Evolutionary conservation across 2,113 vertebrate species (phyloP).

Genomic region (Galbula dea): DNA sequence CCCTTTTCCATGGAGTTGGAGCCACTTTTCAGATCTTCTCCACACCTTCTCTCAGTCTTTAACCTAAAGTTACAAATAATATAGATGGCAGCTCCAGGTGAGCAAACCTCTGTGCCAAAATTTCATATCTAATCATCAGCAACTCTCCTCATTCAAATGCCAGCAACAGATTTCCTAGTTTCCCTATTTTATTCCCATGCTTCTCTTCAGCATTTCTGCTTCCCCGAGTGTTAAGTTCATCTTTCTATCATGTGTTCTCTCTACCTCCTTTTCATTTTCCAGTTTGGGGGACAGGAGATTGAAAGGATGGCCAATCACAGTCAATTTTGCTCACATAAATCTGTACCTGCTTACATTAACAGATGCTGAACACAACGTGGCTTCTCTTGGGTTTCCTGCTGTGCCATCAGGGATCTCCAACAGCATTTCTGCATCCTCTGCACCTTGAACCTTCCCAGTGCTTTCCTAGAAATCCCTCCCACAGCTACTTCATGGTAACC

Average conservation of each 20-base stretch:
- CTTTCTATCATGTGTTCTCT: not conserved
- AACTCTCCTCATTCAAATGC: not conserved
- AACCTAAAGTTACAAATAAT: not conserved
- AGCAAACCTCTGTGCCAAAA: not conserved
- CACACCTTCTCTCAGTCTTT: not conserved
- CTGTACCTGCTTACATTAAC: not conserved
- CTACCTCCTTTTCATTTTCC: not conserved
- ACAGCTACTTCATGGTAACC: not conserved
- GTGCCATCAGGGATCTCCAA: not conserved
- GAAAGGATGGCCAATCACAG: not conserved
- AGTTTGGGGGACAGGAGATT: not conserved
- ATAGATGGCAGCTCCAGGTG: not conserved
- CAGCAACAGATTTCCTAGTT: not conserved
- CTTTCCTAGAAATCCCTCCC: not conserved
- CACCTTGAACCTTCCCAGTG: not conserved
- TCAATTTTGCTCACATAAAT: not conserved
- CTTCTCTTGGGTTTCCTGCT: not conserved
- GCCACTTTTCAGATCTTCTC: not conserved
- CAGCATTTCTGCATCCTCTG: not conserved
- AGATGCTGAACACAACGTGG: not conserved
- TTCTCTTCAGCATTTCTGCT: not conserved
- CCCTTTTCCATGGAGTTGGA: not conserved
- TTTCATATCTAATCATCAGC: not conserved
- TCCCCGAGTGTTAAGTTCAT: not conserved
- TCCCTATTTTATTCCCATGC: not conserved